Conservation (phyloP, 2,113 vertebrate genomes). For the Podilymbus podiceps region DNA sequence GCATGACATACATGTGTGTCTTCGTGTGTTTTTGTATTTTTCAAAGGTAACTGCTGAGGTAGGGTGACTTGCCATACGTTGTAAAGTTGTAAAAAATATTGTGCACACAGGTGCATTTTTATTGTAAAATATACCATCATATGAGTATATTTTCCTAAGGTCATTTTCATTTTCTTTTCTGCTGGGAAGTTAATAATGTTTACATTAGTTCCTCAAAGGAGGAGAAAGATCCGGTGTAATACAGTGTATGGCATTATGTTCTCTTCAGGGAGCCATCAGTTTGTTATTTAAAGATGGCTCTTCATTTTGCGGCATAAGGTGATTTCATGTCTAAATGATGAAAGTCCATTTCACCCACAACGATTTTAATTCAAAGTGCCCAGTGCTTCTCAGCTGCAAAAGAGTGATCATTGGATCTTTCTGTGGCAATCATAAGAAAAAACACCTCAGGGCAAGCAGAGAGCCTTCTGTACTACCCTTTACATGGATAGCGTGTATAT, state of each 20-base stretch:
- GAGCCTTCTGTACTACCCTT: not conserved
- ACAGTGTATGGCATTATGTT: slow-evolving; percentile 21
- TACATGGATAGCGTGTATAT: not conserved
- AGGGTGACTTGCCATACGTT: not conserved
- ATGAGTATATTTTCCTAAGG: not conserved
- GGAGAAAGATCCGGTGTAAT: not conserved
- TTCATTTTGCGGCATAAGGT: slow-evolving; percentile 70
- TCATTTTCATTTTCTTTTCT: not conserved
- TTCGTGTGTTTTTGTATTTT: not conserved
- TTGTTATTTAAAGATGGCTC: slow-evolving; percentile 69
- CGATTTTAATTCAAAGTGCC: slow-evolving; percentile 70
- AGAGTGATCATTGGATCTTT: slow-evolving; percentile 23
- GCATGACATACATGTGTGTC: not conserved
- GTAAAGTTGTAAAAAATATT: not conserved
- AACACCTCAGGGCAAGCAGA: not conserved
- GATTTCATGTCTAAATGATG: slow-evolving; percentile 63
- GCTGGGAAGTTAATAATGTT: slow-evolving; percentile 27
- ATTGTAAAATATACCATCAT: not conserved
- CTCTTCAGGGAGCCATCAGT: slow-evolving; percentile 59
- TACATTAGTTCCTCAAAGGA: slow-evolving; percentile 16
- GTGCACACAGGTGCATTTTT: not conserved
- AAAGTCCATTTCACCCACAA: slow-evolving; percentile 60
- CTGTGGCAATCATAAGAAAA: not conserved
- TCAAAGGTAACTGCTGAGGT: not conserved
- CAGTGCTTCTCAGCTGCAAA: slow-evolving; percentile 49